Evolutionary conservation across 2,888 invertebrate genomes (phyloP).

Genomic region (Coleophora flavipennella): DNA sequence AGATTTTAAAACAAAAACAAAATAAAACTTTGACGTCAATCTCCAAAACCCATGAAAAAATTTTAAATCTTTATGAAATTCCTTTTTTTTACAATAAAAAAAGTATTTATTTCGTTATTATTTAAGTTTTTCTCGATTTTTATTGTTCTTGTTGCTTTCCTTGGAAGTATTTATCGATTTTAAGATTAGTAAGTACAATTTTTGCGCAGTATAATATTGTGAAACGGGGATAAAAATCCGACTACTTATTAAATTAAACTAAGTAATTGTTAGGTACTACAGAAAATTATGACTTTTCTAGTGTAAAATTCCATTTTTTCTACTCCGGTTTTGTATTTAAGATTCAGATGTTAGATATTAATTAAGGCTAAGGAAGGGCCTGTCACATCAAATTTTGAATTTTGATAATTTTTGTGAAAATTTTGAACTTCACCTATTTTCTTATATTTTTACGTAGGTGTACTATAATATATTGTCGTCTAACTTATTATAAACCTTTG

Average conservation of each 20-base stretch:
- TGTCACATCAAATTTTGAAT: too few species aligned
- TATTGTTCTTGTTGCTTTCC: constrained; percentile 69
- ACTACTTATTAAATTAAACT: not conserved
- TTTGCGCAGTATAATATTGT: constrained; percentile 20
- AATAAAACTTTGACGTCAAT: not conserved
- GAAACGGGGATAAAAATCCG: too few species aligned
- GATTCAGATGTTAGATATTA: not conserved
- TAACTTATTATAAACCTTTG: too few species aligned
- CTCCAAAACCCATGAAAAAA: constrained; percentile 25
- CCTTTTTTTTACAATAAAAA: constrained; percentile 39
- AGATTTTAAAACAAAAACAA: too few species aligned
- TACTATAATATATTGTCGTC: too few species aligned
- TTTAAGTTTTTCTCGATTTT: constrained; percentile 70
- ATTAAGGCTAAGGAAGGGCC: too few species aligned
- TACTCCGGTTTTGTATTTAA: constrained; percentile 32
- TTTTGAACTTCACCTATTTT: too few species aligned
- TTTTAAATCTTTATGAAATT: constrained; percentile 23
- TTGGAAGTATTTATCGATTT: constrained; percentile 66
- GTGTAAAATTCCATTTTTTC: constrained; percentile 58
- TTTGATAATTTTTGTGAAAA: too few species aligned
- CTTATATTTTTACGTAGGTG: too few species aligned
- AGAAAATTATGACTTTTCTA: constrained; percentile 39
- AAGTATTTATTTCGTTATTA: constrained; percentile 69
- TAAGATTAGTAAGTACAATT: constrained; percentile 45
- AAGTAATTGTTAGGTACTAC: constrained; percentile 3